These are phyloP conservation scores for Hippotragus niger DNA, from an alignment of 2,113 vertebrate genomes.

Conservation along the genomic window DNA sequence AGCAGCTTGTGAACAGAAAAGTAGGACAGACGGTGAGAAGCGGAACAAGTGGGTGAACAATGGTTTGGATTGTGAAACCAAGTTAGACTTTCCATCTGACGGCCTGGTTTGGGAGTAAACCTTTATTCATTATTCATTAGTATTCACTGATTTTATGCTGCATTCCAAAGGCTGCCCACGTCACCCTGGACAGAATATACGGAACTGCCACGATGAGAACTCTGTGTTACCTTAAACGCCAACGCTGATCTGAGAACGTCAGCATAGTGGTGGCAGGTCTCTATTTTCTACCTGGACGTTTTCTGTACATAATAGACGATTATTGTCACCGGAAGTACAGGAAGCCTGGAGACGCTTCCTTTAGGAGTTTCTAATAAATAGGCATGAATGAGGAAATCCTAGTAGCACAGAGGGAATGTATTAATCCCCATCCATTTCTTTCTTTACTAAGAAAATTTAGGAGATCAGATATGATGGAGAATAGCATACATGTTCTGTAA, in stretches of 20 bases:
- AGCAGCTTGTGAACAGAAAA: not conserved
- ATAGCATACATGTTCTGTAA: not conserved
- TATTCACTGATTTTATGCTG: not conserved
- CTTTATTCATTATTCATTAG: slow-evolving; percentile 8
- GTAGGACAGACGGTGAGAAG: not conserved
- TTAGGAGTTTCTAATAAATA: not conserved
- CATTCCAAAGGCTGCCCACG: not conserved
- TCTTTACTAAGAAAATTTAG: not conserved
- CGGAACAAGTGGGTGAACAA: slow-evolving; percentile 19
- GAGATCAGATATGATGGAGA: not conserved
- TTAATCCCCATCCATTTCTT: not conserved
- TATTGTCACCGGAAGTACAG: not conserved
- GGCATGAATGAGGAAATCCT: not conserved
- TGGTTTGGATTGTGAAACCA: slow-evolving; percentile 51
- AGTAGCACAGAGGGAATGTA: not conserved
- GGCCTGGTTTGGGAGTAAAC: not conserved
- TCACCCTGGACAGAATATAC: not conserved
- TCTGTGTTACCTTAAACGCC: not conserved
- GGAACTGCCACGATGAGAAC: not conserved
- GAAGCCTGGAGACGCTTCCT: not conserved
- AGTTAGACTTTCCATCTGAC: not conserved
- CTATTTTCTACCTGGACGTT: not conserved
- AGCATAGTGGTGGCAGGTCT: not conserved
- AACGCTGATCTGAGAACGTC: not conserved
- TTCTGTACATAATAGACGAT: not conserved